phyloP scores from a whole-genome alignment of 37 sponge, comb jelly and placozoan species.

The Haliclona indistincta region DNA sequence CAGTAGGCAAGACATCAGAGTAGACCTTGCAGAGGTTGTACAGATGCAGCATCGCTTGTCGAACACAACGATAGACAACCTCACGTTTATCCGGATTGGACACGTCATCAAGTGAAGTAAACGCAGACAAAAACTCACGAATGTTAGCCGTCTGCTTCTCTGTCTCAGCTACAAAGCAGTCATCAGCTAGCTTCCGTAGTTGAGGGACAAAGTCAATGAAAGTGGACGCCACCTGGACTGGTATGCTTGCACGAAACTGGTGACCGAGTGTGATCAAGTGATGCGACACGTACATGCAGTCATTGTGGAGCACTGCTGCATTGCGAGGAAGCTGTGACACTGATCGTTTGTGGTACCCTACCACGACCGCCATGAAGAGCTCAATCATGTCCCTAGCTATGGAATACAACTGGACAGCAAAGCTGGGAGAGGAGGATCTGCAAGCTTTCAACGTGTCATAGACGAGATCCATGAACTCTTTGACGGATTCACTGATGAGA shows the following conservation, averaged over 20 bases:
- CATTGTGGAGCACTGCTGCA: slow-evolving; percentile 80
- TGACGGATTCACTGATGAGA: slow-evolving; percentile 43
- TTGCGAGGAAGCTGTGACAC: slow-evolving; percentile 54
- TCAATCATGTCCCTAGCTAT: slow-evolving; percentile 65
- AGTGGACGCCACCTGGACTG: slow-evolving; percentile 40
- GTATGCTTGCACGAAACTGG: slow-evolving; percentile 58
- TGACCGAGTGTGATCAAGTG: slow-evolving; percentile 76
- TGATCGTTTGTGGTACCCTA: slow-evolving; percentile 44
- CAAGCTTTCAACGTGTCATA: slow-evolving; percentile 36
- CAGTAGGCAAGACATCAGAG: slow-evolving; percentile 53
- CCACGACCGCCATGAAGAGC: slow-evolving; percentile 53
- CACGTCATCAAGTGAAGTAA: slow-evolving; percentile 25
- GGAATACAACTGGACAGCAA: slow-evolving; percentile 52
- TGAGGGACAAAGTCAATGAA: slow-evolving; percentile 80
- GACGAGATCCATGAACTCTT: slow-evolving; percentile 47
- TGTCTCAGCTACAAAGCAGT: slow-evolving; percentile 65
- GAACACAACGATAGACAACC: slow-evolving; percentile 23
- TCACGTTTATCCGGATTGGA: slow-evolving; percentile 33
- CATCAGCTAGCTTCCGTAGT: slow-evolving; percentile 72
- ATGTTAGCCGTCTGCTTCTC: slow-evolving; percentile 51
- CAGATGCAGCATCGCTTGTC: slow-evolving; percentile 39
- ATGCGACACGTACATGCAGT: slow-evolving; percentile 88
- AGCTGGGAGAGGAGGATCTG: not conserved
- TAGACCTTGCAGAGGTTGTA: slow-evolving; percentile 54
- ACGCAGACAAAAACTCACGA: slow-evolving; percentile 33